Conservation (phyloP, 92 coral and sea anemone species). For the Siderastrea radians region DNA sequence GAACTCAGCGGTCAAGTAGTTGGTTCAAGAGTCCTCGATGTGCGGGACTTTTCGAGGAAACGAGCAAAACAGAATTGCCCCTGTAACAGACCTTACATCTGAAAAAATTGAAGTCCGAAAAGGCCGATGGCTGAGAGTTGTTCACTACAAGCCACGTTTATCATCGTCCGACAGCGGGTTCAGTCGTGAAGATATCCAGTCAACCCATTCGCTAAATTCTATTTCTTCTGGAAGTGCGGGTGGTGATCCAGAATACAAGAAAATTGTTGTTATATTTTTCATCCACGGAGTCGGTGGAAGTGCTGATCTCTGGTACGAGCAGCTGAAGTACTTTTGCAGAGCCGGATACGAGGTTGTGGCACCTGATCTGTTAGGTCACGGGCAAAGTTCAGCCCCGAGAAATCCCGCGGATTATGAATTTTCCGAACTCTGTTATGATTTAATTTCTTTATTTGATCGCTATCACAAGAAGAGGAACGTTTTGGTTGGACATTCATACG, state of each 20-base stretch:
- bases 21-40: slow-evolving; percentile 37
- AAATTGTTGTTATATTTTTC: slow-evolving; percentile 86
- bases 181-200: slow-evolving; percentile 10
- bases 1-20: neutral
- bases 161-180: slow-evolving; percentile 53
- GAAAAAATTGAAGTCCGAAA: slow-evolving; percentile 87
- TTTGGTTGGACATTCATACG: slow-evolving; percentile 97
- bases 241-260: slow-evolving; percentile 53
- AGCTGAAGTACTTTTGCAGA: slow-evolving; percentile 82
- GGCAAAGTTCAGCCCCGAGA: slow-evolving; percentile 90
- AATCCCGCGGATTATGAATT: slow-evolving; percentile 77
- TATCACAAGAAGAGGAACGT: slow-evolving; percentile 90
- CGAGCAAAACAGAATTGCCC: slow-evolving; percentile 68
- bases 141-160: slow-evolving; percentile 66
- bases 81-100: slow-evolving; percentile 71
- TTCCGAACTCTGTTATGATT: slow-evolving; percentile 85
- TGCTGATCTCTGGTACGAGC: slow-evolving; percentile 95
- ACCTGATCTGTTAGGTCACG: slow-evolving; percentile 96
- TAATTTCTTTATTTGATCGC: slow-evolving; percentile 91
- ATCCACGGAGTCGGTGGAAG: slow-evolving; percentile 98
- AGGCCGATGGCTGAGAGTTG: slow-evolving; percentile 79
- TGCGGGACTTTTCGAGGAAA: slow-evolving; percentile 59
- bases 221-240: slow-evolving; percentile 14
- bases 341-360: slow-evolving; percentile 96
- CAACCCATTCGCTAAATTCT: slow-evolving; percentile 21